Evolutionary conservation across 92 coral and sea anemone genomes (phyloP), one percentile per base, ranked within the genome.

Genomic region (Palythoa grandiflora): DNA sequence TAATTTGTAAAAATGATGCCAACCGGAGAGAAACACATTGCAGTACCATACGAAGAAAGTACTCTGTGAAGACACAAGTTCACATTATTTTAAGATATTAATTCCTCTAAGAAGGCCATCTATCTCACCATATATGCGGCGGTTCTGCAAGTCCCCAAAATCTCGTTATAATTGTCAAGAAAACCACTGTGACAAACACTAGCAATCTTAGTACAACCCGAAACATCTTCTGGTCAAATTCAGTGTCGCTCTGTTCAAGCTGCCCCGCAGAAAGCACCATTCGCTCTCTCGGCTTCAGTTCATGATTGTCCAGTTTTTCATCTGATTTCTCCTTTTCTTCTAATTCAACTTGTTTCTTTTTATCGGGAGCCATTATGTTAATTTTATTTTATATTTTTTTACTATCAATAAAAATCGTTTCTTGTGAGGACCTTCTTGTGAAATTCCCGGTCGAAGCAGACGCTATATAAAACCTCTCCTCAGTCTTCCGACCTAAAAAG

Each of bases 111-210:
- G 37, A 79, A 77, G 50, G 38, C 92, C 75, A 95, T 96, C 96
- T 92, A n/a, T 65, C 99, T 94, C 84, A 97, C 99, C 99, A 97
- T 40, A 97, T 96, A 89, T 92, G 99, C 72, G 87, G 87, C 53
- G 99, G 99, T 9, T 92, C 95, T 44, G 88, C 89, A 35, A 97
- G 71, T 57, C 87, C 91, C 91, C 92, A 96, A 74, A 94, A 85
- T 61, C 99, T 89, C 6, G 99, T 96, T 68, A 90, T 90, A 77
- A 96, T 87, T 37, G 98, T 91, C 20, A 97, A 78, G 1, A 89
- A 35, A 37, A 94, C 81, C 50, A 97, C 91, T 11, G 88, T 83
- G 72, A 91, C 92, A 73, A 96, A 96, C 14, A 87, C 90, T 14
- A 92, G 35, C 52, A 96, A 84, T 6, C 94, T 91, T 2, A 87